Conservation (phyloP, 2,797 vertebrate species). For the Rhynchotus rufescens region DNA sequence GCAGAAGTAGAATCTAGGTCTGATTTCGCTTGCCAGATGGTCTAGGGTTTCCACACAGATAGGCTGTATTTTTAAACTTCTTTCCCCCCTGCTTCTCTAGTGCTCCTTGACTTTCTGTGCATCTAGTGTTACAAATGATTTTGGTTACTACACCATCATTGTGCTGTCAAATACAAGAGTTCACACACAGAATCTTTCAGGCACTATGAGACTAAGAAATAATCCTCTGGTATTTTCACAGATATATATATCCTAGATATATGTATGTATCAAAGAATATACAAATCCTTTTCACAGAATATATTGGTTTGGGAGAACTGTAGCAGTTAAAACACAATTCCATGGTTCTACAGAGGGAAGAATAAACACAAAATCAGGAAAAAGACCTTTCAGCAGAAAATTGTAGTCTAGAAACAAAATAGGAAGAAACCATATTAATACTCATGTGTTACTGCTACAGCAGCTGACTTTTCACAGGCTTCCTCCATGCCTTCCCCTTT, state of each 20-base stretch:
- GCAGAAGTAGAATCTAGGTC: conserved; percentile 15
- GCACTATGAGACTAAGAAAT: not conserved
- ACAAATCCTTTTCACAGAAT: not conserved
- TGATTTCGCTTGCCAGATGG: conserved; percentile 42
- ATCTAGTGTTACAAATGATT: conserved; percentile 19
- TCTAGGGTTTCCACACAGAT: conserved; percentile 57
- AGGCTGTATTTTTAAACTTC: conserved; percentile 51
- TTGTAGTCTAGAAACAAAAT: not conserved
- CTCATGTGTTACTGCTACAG: not conserved
- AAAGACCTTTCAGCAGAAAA: not conserved
- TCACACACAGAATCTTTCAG: conserved; percentile 12
- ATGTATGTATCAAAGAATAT: not conserved
- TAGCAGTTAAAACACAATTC: not conserved
- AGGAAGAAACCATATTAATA: not conserved
- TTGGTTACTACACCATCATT: not conserved
- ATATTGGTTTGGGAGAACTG: not conserved
- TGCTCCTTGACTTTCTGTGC: conserved; percentile 3
- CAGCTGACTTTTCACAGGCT: not conserved
- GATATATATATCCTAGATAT: too few relatives aligned
- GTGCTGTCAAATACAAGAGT: not conserved
- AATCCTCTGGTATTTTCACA: not conserved
- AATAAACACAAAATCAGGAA: not conserved
- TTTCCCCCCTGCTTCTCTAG: conserved; percentile 9
- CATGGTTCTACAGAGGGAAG: not conserved
- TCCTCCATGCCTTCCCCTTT: not conserved